Conservation (phyloP, 2,888 invertebrate genomes). For the Ypsolopha scabrella region DNA sequence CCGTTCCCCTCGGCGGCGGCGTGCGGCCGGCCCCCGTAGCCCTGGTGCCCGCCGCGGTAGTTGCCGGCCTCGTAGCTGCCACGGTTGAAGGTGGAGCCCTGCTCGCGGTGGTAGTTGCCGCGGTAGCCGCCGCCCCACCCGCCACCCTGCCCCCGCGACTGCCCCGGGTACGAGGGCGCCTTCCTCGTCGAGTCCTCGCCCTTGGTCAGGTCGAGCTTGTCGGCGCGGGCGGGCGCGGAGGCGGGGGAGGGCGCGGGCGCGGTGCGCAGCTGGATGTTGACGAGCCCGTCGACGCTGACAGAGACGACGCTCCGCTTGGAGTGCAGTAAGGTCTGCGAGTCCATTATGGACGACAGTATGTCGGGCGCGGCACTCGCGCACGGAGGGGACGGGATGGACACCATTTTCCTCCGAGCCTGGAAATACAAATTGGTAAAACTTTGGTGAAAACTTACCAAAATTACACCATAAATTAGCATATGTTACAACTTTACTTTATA, state of each 20-base stretch:
- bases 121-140: conserved; percentile 56
- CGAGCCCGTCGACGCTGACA: conserved; percentile 72
- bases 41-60: not conserved
- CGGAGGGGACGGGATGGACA: conserved; percentile 45
- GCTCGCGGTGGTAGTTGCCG: conserved; percentile 34
- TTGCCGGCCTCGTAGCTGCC: not conserved
- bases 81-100: not conserved
- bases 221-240: conserved; percentile 8
- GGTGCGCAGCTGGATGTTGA: conserved; percentile 59
- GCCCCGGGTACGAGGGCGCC: conserved; percentile 73
- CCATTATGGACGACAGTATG: conserved; percentile 77
- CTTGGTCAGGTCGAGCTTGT: conserved; percentile 28
- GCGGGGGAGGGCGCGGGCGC: conserved; percentile 8
- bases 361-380: conserved; percentile 65
- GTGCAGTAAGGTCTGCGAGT: conserved; percentile 78
- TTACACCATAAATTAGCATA: not conserved
- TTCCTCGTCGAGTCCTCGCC: conserved; percentile 30
- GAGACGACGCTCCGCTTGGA: conserved; percentile 72
- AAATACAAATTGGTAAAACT: conserved; percentile 5
- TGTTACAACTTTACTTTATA: not conserved
- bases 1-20: conserved; percentile 27
- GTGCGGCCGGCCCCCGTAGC: conserved; percentile 11
- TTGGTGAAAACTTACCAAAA: too few relatives aligned
- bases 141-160: conserved; percentile 60
- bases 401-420: conserved; percentile 59